A percentile compares a stretch with the other conserved stretches of the same genome.
phyloP scores from a whole-genome alignment of 2,888 invertebrate species.

The Monopis laevigella region DNA sequence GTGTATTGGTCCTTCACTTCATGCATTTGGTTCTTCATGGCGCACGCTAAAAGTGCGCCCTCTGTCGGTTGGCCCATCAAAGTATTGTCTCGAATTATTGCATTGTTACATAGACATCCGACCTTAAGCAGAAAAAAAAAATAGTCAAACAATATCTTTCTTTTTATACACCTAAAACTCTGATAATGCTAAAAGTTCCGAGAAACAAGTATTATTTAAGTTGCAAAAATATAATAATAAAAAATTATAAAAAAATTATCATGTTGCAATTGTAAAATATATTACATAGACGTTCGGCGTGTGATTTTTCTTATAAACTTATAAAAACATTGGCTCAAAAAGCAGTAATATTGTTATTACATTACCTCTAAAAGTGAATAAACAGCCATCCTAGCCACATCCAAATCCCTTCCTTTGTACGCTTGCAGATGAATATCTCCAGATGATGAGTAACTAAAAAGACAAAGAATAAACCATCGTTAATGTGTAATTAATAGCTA shows the following conservation, averaged over 20 bases:
- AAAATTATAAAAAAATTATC: background rate
- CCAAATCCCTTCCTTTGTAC: slow-evolving; percentile 77
- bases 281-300: no score
- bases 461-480: no score
- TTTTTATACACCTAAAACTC: no score
- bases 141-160: no score
- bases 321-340: no score
- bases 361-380: slow-evolving; percentile 85
- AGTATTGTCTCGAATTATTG: slow-evolving; percentile 84
- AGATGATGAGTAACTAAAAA: slow-evolving; percentile 73
- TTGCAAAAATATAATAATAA: no score
- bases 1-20: slow-evolving; percentile 82
- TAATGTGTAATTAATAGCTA: no score
- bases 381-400: slow-evolving; percentile 78
- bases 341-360: no score
- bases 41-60: slow-evolving; percentile 92
- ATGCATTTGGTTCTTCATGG: slow-evolving; percentile 92
- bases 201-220: no score
- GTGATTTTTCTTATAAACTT: no score
- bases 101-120: slow-evolving; percentile 96
- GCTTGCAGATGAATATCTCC: slow-evolving; percentile 81
- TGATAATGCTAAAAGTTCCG: no score
- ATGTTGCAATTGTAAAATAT: no score
- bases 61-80: slow-evolving; percentile 97
- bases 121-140: slow-evolving; percentile 52